phyloP scores from a whole-genome alignment of 2,888 invertebrate genomes.

The Agrotis clavis region DNA sequence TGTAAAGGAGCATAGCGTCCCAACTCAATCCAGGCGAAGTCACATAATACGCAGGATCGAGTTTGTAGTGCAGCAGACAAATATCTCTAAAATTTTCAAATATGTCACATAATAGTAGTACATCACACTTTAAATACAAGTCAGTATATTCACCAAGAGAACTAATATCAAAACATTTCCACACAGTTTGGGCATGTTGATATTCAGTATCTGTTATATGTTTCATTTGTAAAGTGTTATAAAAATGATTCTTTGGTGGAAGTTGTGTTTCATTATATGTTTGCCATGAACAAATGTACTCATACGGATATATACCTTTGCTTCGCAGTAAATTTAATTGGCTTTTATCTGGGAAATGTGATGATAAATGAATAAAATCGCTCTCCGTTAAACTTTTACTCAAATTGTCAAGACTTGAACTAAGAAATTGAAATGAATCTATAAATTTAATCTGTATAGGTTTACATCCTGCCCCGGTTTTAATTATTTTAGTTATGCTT shows the following conservation, averaged over 20 bases:
- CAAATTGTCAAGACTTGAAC: neutral
- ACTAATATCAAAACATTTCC: neutral
- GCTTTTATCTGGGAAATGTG: neutral
- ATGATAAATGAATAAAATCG: neutral
- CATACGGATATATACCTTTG: slow-evolving; percentile 14
- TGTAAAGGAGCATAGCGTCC: no score
- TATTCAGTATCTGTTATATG: neutral
- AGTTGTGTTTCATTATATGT: slow-evolving; percentile 13
- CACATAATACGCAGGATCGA: slow-evolving; percentile 1
- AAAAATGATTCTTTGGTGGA: slow-evolving; percentile 19
- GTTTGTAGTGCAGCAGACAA: neutral
- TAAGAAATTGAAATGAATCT: neutral
- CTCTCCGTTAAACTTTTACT: slow-evolving; percentile 7
- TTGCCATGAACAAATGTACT: neutral
- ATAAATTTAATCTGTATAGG: neutral
- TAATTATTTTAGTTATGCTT: neutral
- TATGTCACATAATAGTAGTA: neutral
- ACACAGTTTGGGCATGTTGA: neutral
- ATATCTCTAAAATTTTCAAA: slow-evolving; percentile 1
- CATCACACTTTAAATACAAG: neutral
- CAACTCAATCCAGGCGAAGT: neutral
- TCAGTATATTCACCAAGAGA: slow-evolving; percentile 3
- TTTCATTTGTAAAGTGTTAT: neutral
- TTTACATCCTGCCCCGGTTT: neutral
- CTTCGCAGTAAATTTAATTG: neutral